phyloP scores from a whole-genome alignment of 1,140 invertebrate genomes.

The Globodera rostochiensis region DNA sequence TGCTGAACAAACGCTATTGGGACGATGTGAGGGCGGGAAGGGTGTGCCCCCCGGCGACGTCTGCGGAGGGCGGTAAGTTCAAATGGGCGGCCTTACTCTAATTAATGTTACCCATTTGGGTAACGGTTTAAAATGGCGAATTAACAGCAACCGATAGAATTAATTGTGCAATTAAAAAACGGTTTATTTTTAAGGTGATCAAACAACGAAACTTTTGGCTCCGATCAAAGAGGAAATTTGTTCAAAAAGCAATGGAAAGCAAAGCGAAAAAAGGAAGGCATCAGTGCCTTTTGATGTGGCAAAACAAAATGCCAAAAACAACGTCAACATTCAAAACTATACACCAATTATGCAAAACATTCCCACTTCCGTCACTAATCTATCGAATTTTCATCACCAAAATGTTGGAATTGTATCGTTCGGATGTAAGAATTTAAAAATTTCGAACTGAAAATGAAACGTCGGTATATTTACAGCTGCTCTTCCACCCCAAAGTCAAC shows the following conservation, averaged over 20 bases:
- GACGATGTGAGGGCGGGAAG: constrained; percentile 14
- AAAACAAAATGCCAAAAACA: constrained; percentile 1
- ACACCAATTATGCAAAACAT: neutral
- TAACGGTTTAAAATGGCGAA: too few species aligned
- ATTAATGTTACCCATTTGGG: too few species aligned
- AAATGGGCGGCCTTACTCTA: neutral
- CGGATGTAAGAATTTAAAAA: neutral
- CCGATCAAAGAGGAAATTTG: neutral
- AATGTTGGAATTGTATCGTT: neutral
- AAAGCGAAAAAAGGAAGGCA: neutral
- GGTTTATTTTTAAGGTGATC: too few species aligned
- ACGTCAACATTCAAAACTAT: neutral
- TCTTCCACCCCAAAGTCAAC: neutral
- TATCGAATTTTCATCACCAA: neutral
- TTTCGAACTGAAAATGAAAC: too few species aligned
- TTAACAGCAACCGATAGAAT: too few species aligned
- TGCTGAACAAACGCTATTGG: constrained; percentile 17
- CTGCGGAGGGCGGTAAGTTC: neutral
- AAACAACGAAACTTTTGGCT: too few species aligned
- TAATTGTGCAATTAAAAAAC: too few species aligned
- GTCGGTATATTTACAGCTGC: neutral
- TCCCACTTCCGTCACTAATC: neutral
- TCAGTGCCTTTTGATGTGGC: neutral
- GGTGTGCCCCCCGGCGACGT: neutral
- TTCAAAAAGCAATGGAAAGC: neutral